Conservation (phyloP, 2,888 invertebrate species). For the Barypeithes pellucidus region DNA sequence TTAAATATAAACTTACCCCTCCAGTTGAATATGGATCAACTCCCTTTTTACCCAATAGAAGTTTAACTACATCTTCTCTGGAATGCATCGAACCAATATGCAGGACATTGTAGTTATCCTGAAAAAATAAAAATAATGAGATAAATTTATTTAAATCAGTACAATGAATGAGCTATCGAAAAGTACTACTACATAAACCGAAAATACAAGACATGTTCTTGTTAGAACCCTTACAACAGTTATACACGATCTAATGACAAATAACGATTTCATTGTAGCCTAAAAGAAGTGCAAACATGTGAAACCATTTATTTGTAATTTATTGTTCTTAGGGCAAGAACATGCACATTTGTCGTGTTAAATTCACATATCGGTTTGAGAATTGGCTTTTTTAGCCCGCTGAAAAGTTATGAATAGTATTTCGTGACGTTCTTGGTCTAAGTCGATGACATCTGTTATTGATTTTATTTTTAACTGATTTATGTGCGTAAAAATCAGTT, state of each 20-base stretch:
- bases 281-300: neutral
- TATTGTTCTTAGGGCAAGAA: neutral
- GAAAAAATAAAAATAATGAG: too few relatives aligned
- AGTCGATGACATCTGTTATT: conserved; percentile 1
- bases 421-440: neutral
- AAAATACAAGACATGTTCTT: neutral
- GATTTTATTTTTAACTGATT: neutral
- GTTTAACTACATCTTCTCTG: conserved; percentile 94
- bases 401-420: neutral
- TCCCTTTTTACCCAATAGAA: conserved; percentile 88
- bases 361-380: neutral
- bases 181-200: neutral
- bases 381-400: neutral
- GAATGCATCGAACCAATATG: conserved; percentile 97
- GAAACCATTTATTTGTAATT: neutral
- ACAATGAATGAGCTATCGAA: neutral
- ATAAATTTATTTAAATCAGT: neutral
- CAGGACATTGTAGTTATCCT: conserved; percentile 97
- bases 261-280: too few relatives aligned
- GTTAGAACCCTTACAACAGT: too few relatives aligned
- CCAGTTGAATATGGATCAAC: conserved; percentile 95
- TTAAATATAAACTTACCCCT: conserved; percentile 82
- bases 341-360: conserved; percentile 9
- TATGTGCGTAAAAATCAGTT: too few relatives aligned
- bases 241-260: too few relatives aligned